Percentiles rank a stretch among this genome's conserved stretches.
Conservation (phyloP, 2,888 invertebrate species). For the Callosobruchus maculatus region DNA sequence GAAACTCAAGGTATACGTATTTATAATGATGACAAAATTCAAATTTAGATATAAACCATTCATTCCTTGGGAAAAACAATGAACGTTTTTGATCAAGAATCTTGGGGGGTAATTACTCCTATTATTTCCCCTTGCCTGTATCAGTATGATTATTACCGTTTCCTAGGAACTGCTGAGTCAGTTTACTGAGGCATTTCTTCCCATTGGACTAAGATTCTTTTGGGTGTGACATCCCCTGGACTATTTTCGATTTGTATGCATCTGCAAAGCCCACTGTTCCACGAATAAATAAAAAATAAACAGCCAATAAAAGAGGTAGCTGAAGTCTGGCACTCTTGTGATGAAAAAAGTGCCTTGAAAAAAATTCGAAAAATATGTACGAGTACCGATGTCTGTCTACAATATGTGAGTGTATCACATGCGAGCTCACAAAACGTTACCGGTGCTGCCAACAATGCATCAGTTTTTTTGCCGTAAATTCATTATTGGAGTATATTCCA, state of each 20-base stretch:
- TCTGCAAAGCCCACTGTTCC: neutral
- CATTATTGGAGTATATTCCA: slow-evolving; percentile 15
- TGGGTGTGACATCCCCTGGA: neutral
- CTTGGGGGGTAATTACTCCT: no score
- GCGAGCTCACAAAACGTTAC: neutral
- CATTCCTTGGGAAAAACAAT: no score
- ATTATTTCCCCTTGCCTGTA: no score
- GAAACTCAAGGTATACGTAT: no score
- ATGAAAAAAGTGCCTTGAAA: neutral
- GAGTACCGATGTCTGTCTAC: neutral
- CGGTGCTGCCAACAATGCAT: neutral
- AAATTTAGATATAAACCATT: no score
- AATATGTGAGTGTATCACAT: neutral
- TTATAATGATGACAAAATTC: no score
- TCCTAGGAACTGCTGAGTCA: no score
- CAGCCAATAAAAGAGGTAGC: neutral
- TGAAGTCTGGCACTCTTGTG: neutral
- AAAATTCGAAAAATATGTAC: neutral
- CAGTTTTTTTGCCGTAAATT: slow-evolving; percentile 14
- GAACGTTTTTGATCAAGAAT: no score
- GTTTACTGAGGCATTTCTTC: no score
- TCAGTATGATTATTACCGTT: no score
- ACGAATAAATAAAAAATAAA: neutral
- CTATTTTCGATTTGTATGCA: neutral
- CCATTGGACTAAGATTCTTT: no score